Evolutionary conservation across 2,113 vertebrate genomes (phyloP).

Genomic region (Nothoprocta perdicaria): DNA sequence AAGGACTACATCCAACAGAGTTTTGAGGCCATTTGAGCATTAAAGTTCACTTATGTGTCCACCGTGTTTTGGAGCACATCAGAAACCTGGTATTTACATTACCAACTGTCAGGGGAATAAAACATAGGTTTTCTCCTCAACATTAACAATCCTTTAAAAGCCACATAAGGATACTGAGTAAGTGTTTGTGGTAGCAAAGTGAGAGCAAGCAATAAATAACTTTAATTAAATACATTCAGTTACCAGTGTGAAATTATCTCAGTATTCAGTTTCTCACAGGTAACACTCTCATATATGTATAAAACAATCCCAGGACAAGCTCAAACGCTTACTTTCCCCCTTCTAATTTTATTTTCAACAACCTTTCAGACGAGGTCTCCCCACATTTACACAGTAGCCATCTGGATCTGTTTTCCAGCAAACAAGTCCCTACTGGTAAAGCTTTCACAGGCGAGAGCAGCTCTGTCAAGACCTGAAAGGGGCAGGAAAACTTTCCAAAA

Average conservation of each 20-base stretch:
- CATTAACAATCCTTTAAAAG: neutral
- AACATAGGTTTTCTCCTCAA: neutral
- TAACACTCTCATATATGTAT: neutral
- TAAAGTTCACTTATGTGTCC: neutral
- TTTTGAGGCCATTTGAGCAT: neutral
- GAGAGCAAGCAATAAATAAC: neutral
- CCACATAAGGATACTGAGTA: neutral
- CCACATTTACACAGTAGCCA: slow-evolving; percentile 44
- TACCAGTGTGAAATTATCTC: slow-evolving; percentile 2
- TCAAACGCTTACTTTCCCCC: slow-evolving; percentile 32
- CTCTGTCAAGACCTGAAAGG: neutral
- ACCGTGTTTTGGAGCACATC: neutral
- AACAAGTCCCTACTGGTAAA: slow-evolving; percentile 57
- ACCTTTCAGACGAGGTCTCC: slow-evolving; percentile 41
- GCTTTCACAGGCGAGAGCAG: neutral
- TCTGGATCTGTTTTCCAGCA: slow-evolving; percentile 35
- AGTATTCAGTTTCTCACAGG: neutral
- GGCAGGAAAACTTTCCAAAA: neutral
- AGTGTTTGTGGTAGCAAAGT: neutral
- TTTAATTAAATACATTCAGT: slow-evolving; percentile 9
- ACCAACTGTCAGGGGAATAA: neutral
- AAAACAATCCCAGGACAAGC: slow-evolving; percentile 39
- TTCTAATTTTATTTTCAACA: slow-evolving; percentile 46
- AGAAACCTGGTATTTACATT: neutral
- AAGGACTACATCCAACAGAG: neutral